Evolutionary conservation across 2,797 vertebrate genomes (phyloP).

Genomic region (Clarias laeviceps): DNA sequence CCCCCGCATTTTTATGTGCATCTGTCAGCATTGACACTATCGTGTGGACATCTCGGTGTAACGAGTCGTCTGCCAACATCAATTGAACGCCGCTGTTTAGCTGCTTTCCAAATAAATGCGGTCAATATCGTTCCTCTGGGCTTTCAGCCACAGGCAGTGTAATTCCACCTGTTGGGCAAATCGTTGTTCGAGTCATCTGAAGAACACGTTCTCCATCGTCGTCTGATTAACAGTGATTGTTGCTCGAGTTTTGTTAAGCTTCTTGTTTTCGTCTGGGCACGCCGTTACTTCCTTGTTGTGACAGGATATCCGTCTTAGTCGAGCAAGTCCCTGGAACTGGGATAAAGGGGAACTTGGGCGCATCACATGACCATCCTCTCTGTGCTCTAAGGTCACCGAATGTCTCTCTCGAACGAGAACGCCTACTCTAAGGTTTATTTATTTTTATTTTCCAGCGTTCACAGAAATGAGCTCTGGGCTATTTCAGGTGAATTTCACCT

Average conservation of each 20-base stretch:
- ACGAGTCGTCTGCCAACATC: conserved; percentile 2
- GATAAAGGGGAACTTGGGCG: not conserved
- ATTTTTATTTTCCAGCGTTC: not conserved
- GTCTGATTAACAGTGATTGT: not conserved
- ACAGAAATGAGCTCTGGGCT: not conserved
- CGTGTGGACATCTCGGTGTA: not conserved
- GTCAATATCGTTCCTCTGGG: conserved; percentile 3
- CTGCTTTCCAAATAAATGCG: not conserved
- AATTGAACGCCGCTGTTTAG: not conserved
- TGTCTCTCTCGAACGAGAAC: not conserved
- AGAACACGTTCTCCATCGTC: not conserved
- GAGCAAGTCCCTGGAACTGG: not conserved
- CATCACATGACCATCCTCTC: not conserved
- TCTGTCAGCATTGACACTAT: not conserved
- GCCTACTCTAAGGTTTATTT: not conserved
- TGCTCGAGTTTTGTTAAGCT: not conserved
- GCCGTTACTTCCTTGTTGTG: not conserved
- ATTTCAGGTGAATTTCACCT: conserved; percentile 20
- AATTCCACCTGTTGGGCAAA: conserved; percentile 6
- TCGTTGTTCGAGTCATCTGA: not conserved
- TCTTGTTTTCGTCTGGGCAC: not conserved
- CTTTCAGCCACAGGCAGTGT: conserved; percentile 9
- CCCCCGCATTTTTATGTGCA: not conserved
- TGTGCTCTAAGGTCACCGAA: not conserved
- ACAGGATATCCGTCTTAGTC: not conserved